A percentile compares a stretch with the other conserved stretches of the same genome.
These are phyloP conservation scores for Papilio demoleus DNA, from an alignment of 2,888 invertebrate genomes.

Conservation along the genomic window DNA sequence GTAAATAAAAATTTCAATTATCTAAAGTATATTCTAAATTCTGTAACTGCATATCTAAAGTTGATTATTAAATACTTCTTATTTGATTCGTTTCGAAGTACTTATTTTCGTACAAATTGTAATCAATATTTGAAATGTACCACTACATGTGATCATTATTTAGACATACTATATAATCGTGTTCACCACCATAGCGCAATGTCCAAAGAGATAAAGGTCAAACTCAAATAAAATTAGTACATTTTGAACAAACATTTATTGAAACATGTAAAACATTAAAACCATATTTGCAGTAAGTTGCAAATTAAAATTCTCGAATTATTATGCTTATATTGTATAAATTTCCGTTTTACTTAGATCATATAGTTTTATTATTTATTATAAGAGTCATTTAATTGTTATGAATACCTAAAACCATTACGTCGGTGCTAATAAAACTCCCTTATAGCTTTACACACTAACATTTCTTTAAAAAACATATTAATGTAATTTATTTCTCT, in stretches of 20 bases:
- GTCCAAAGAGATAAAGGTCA: background rate
- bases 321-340: constrained; percentile 1
- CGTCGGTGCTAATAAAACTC: background rate
- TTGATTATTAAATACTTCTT: too few species aligned
- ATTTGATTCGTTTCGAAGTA: too few species aligned
- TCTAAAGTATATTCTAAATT: too few species aligned
- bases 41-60: too few species aligned
- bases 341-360: background rate
- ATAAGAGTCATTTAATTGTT: background rate
- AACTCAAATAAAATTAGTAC: background rate
- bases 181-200: too few species aligned
- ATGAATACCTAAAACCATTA: constrained; percentile 1
- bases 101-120: too few species aligned
- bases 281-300: background rate
- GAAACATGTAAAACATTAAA: constrained; percentile 6
- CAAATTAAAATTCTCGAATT: constrained; percentile 2
- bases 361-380: background rate
- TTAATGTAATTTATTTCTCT: too few species aligned
- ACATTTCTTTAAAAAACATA: background rate
- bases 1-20: too few species aligned
- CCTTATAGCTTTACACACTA: background rate
- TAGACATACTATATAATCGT: too few species aligned
- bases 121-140: too few species aligned
- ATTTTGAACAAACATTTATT: constrained; percentile 14
- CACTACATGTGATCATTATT: too few species aligned